Conservation (phyloP, 2,888 invertebrate genomes). For the Tortrix viridana region DNA sequence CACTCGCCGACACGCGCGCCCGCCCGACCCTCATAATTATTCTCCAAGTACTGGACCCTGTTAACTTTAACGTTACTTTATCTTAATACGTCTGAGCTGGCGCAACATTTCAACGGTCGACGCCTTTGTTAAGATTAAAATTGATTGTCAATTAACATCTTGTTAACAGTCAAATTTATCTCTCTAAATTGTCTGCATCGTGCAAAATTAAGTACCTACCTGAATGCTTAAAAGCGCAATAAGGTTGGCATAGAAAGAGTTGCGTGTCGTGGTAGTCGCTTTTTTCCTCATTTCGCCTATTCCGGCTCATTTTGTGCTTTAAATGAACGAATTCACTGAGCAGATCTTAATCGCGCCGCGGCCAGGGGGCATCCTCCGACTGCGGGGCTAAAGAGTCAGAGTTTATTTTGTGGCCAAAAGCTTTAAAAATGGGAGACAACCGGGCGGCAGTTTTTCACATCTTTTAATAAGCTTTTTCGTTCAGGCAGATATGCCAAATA, state of each 20-base stretch:
- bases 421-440: constrained; percentile 61
- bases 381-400: constrained; percentile 68
- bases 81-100: constrained; percentile 48
- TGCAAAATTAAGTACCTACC: constrained; percentile 24
- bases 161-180: constrained; percentile 3
- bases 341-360: constrained; percentile 73
- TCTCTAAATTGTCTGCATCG: not conserved
- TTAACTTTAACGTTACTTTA: constrained; percentile 72
- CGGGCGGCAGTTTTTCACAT: constrained; percentile 42
- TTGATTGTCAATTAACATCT: constrained; percentile 20
- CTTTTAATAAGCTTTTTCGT: constrained; percentile 12
- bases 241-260: constrained; percentile 19
- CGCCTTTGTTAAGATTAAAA: constrained; percentile 16
- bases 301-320: constrained; percentile 66
- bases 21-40: constrained; percentile 75
- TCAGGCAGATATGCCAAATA: not conserved
- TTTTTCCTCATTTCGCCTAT: constrained; percentile 54
- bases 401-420: constrained; percentile 69
- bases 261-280: constrained; percentile 39
- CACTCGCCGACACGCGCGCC: constrained; percentile 62
- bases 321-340: constrained; percentile 69
- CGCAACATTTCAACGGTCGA: constrained; percentile 14
- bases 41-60: constrained; percentile 70
- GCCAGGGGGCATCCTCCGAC: constrained; percentile 70
- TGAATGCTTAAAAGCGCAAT: constrained; percentile 27